These are phyloP conservation scores for Egretta garzetta DNA, from an alignment of 2,113 vertebrate genomes.

Conservation along the genomic window DNA sequence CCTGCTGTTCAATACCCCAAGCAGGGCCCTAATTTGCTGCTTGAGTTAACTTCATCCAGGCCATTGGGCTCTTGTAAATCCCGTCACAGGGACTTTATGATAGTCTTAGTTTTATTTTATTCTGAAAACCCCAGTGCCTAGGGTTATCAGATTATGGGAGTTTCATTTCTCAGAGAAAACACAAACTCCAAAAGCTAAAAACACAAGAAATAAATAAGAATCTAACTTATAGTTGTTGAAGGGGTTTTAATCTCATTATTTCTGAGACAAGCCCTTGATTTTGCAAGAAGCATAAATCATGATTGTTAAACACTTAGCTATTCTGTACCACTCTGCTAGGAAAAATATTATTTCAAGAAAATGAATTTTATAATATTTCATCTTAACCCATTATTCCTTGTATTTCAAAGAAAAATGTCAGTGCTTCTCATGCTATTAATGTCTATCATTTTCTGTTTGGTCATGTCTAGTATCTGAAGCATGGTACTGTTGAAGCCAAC, in stretches of 20 bases:
- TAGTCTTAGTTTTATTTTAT: conserved; percentile 39
- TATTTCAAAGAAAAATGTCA: conserved; percentile 14
- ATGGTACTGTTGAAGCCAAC: not conserved
- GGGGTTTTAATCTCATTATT: conserved; percentile 3
- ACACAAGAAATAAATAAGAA: not conserved
- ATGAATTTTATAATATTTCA: conserved; percentile 9
- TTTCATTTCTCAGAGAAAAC: conserved; percentile 11
- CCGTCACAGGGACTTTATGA: conserved; percentile 28
- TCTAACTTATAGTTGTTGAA: not conserved
- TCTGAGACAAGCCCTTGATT: conserved; percentile 37
- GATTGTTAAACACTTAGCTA: not conserved
- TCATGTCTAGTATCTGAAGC: not conserved
- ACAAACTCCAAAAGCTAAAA: not conserved
- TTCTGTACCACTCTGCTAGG: not conserved
- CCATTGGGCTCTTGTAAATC: conserved; percentile 59
- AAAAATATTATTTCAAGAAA: conserved; percentile 47
- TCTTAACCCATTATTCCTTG: not conserved
- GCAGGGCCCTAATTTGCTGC: conserved; percentile 61
- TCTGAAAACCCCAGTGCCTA: conserved; percentile 3
- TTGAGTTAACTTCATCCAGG: conserved; percentile 66
- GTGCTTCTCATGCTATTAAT: not conserved
- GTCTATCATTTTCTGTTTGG: not conserved
- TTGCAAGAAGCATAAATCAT: conserved; percentile 2
- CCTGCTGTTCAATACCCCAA: conserved; percentile 53
- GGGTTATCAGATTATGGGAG: not conserved